A percentile compares a stretch with the other conserved stretches of the same genome.
Conservation (phyloP, 2,888 invertebrate species). For the Papilio protenor region DNA sequence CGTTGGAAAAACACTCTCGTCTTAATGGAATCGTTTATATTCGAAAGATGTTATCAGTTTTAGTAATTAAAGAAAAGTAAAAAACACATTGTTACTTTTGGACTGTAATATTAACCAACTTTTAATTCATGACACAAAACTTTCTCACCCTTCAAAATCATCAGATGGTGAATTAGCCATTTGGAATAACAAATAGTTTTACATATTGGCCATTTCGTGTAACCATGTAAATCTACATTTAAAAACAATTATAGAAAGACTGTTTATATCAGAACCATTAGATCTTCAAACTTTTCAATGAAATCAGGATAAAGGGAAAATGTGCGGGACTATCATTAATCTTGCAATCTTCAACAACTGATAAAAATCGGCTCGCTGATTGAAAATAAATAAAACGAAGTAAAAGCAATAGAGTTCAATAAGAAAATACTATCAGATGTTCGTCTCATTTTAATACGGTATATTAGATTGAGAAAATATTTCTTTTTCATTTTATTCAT, state of each 20-base stretch:
- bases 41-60: slow-evolving; percentile 22
- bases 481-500: neutral
- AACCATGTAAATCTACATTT: neutral
- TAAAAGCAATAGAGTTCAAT: neutral
- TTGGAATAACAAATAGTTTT: neutral
- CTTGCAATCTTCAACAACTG: neutral
- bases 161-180: neutral
- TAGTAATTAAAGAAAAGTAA: slow-evolving; percentile 35
- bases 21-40: slow-evolving; percentile 33
- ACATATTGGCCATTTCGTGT: neutral
- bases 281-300: neutral
- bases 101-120: neutral
- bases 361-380: neutral
- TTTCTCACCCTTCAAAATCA: neutral
- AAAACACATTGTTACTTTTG: neutral
- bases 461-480: neutral
- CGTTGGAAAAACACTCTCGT: neutral
- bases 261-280: neutral
- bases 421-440: neutral
- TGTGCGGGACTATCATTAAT: neutral
- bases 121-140: neutral
- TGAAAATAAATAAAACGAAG: neutral
- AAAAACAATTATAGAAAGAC: neutral
- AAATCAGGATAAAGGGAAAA: neutral
- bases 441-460: neutral